Evolutionary conservation across 2,797 vertebrate genomes (phyloP).

Genomic region (Apogon talboti): DNA sequence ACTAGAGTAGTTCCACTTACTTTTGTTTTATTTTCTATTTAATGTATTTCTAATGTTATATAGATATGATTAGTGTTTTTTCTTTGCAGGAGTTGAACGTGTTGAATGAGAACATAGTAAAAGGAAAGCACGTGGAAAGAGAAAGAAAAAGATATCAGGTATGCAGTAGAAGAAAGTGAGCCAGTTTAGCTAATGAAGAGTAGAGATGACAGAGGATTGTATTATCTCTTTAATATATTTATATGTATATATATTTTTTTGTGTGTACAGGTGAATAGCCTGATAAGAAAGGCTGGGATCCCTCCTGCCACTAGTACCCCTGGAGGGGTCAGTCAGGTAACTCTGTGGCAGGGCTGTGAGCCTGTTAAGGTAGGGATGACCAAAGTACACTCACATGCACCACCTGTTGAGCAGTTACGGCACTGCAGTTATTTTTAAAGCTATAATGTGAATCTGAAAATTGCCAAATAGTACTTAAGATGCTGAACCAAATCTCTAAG

Average conservation of each 20-base stretch:
- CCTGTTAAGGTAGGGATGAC: conserved; percentile 56
- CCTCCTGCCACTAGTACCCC: conserved; percentile 48
- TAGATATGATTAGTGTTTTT: conserved; percentile 1
- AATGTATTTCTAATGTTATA: background rate
- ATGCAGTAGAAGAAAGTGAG: conserved; percentile 4
- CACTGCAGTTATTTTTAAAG: background rate
- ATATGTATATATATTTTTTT: no score
- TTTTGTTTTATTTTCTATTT: background rate
- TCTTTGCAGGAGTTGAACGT: conserved; percentile 61
- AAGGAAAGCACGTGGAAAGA: conserved; percentile 47
- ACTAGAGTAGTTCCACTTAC: background rate
- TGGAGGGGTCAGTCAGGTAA: conserved; percentile 60
- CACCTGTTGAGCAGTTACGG: background rate
- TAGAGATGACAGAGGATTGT: no score
- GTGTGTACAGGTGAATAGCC: conserved; percentile 45
- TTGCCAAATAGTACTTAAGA: background rate
- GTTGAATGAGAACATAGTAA: conserved; percentile 35
- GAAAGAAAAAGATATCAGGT: conserved; percentile 72
- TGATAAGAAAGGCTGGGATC: conserved; percentile 47
- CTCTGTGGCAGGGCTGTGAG: conserved; percentile 54
- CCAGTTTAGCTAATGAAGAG: background rate
- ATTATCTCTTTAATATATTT: no score
- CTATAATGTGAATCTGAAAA: background rate
- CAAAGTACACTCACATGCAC: background rate
- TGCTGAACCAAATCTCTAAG: no score